Evolutionary conservation across 2,797 vertebrate genomes (phyloP).

Genomic region (Sparus aurata): DNA sequence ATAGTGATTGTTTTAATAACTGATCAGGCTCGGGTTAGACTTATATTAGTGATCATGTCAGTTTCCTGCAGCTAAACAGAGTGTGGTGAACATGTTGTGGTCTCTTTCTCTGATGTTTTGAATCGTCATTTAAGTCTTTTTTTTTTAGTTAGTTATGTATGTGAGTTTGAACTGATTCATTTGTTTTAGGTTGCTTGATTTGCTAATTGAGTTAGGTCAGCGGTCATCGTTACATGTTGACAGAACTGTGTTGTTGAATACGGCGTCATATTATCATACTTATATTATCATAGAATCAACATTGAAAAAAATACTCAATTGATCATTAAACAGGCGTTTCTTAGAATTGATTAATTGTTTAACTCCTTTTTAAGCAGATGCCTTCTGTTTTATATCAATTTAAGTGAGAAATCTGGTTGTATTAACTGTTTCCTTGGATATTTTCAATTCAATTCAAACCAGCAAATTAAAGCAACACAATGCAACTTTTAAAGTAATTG

Average conservation of each 20-base stretch:
- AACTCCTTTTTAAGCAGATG: background rate
- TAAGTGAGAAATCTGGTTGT: background rate
- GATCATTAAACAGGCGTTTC: no score
- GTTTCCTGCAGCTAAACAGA: conserved; percentile 8
- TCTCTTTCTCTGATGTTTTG: background rate
- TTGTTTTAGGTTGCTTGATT: background rate
- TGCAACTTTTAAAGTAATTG: no score
- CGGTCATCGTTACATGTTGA: background rate
- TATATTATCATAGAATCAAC: background rate
- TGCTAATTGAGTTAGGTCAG: background rate
- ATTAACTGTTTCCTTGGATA: background rate
- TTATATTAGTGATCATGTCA: background rate
- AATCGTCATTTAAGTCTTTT: background rate
- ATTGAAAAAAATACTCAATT: background rate
- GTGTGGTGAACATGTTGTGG: background rate
- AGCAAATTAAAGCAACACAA: background rate
- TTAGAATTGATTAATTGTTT: no score
- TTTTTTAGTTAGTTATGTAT: background rate
- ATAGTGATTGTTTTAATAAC: background rate
- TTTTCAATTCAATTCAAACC: no score
- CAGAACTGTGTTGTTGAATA: background rate
- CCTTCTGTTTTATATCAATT: background rate
- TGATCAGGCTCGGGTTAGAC: background rate
- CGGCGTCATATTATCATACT: background rate
- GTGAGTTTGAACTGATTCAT: background rate